Conservation (phyloP, 2,888 invertebrate species). For the Desoria tigrina region DNA sequence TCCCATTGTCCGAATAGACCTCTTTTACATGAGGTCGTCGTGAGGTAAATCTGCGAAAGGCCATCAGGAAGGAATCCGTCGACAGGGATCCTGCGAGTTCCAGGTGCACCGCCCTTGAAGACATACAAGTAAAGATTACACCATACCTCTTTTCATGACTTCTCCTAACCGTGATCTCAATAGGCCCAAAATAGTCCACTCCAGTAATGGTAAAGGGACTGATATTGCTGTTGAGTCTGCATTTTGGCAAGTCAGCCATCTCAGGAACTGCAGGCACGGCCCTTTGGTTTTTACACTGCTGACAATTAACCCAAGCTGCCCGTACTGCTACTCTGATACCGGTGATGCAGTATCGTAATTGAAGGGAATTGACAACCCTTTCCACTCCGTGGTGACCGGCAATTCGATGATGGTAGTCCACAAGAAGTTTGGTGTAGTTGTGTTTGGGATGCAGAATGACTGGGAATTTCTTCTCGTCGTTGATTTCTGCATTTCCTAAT, state of each 20-base stretch:
- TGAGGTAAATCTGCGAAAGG: constrained; percentile 1
- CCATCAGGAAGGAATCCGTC: constrained; percentile 13
- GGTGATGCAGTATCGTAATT: constrained; percentile 12
- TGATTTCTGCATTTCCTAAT: neutral
- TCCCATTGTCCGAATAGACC: constrained; percentile 19
- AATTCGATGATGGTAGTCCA: neutral
- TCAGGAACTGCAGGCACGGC: constrained; percentile 19
- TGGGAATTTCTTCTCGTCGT: neutral
- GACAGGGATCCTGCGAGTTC: constrained; percentile 9
- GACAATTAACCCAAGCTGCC: neutral
- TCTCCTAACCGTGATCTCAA: constrained; percentile 7
- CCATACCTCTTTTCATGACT: constrained; percentile 21
- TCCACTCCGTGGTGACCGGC: constrained; percentile 19
- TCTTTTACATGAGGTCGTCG: neutral
- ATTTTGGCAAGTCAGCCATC: constrained; percentile 23
- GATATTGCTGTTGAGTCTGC: neutral
- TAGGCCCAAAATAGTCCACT: constrained; percentile 21
- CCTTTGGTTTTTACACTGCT: neutral
- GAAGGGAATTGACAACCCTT: constrained; percentile 10
- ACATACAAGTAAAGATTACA: constrained; percentile 13
- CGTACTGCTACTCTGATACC: constrained; percentile 17
- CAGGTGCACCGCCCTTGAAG: constrained; percentile 17
- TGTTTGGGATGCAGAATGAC: neutral
- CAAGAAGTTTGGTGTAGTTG: constrained; percentile 1
- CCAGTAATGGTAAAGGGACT: constrained; percentile 24